Percentiles rank a stretch among this genome's conserved stretches.
phyloP scores from a whole-genome alignment of 2,888 invertebrate species.

The Drosophila algonquin region DNA sequence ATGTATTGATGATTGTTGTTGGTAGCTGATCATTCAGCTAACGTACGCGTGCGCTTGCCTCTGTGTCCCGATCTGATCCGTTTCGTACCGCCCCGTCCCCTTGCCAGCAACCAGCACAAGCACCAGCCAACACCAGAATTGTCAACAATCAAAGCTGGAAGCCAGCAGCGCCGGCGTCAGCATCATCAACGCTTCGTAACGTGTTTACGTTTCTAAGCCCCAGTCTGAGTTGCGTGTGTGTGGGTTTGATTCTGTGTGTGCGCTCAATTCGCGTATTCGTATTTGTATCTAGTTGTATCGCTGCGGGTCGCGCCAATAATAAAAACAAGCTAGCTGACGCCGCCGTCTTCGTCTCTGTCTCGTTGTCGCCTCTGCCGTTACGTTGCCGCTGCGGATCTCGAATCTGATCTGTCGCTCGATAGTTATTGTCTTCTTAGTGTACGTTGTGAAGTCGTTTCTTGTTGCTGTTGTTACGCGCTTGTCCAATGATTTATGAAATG shows the following conservation, averaged over 20 bases:
- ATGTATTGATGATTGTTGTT: conserved; percentile 53
- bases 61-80: conserved; percentile 28
- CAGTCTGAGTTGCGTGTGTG: conserved; percentile 13
- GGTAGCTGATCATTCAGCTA: conserved; percentile 72
- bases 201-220: conserved; percentile 74
- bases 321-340: conserved; percentile 54
- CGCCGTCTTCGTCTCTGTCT: conserved; percentile 37
- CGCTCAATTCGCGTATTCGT: conserved; percentile 69
- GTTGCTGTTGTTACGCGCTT: conserved; percentile 73
- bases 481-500: conserved; percentile 64
- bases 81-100: conserved; percentile 21
- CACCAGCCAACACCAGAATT: conserved; percentile 33
- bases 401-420: conserved; percentile 40
- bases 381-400: conserved; percentile 38
- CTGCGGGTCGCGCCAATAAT: conserved; percentile 60
- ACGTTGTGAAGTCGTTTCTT: conserved; percentile 65
- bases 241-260: conserved; percentile 39
- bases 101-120: conserved; percentile 16
- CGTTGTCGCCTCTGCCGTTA: conserved; percentile 54
- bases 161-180: conserved; percentile 32
- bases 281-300: conserved; percentile 44
- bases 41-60: conserved; percentile 53
- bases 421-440: conserved; percentile 70
- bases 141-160: conserved; percentile 28
- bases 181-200: conserved; percentile 57